Percentiles rank a stretch among this genome's conserved stretches.
These are phyloP conservation scores for Scytalopus superciliaris DNA, from an alignment of 2,113 vertebrate species.

Conservation along the genomic window DNA sequence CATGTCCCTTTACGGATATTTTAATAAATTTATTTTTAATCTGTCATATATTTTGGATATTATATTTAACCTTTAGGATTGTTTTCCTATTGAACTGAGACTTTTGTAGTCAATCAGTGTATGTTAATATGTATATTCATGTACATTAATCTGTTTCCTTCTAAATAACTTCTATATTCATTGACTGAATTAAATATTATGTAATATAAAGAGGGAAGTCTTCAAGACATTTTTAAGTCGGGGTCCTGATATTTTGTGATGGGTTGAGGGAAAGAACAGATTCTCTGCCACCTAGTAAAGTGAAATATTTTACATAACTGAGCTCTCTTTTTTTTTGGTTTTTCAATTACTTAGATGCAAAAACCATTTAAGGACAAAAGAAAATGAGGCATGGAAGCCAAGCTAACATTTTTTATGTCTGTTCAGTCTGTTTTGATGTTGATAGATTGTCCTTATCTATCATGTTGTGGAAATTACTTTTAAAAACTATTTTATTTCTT, in stretches of 20 bases:
- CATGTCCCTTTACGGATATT: not conserved
- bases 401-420: not conserved
- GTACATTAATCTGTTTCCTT: not conserved
- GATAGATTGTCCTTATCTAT: not conserved
- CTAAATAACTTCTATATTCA: not conserved
- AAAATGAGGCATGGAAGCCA: not conserved
- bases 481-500: rapidly evolving
- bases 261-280: not conserved
- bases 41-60: not conserved
- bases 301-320: not conserved
- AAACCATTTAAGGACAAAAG: not conserved
- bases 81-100: not conserved
- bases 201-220: not conserved
- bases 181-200: not conserved
- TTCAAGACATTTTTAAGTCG: not conserved
- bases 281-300: not conserved
- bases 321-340: not conserved
- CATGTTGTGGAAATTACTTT: not conserved
- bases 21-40: not conserved
- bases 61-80: not conserved
- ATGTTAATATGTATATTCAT: not conserved
- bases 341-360: not conserved
- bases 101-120: not conserved
- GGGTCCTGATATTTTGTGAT: not conserved
- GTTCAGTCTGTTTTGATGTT: not conserved